Conservation (phyloP, 1,140 invertebrate species). For the Bombus difficillimus region DNA sequence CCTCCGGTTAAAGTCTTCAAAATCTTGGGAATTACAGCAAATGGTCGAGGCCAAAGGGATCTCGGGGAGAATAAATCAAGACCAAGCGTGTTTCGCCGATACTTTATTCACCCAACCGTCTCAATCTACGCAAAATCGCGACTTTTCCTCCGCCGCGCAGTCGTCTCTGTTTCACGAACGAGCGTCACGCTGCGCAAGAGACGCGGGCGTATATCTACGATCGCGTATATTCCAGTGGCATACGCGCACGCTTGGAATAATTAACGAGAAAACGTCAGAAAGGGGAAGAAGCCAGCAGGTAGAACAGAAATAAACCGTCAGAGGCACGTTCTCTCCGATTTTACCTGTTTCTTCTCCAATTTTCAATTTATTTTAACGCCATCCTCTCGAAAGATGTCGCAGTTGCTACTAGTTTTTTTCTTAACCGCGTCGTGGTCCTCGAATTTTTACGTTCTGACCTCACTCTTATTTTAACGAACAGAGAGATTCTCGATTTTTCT, state of each 20-base stretch:
- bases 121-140: conserved; percentile 24
- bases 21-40: not conserved
- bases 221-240: conserved; percentile 41
- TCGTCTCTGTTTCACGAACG: conserved; percentile 56
- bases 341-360: conserved; percentile 5
- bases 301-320: conserved; percentile 7
- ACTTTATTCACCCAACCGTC: conserved; percentile 37
- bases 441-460: not conserved
- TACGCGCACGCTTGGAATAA: conserved; percentile 53
- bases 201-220: conserved; percentile 47
- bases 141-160: not conserved
- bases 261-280: conserved; percentile 43
- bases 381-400: not conserved
- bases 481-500: not conserved
- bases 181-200: conserved; percentile 64
- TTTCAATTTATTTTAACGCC: conserved; percentile 6
- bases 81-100: not conserved
- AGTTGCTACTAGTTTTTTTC: not conserved
- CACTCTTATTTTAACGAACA: not conserved
- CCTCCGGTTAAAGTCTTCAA: not conserved
- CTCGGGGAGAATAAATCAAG: conserved; percentile 15
- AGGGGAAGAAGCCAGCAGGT: not conserved
- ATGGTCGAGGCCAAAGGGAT: not conserved
- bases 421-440: not conserved
- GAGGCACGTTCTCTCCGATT: not conserved